phyloP scores from a whole-genome alignment of 2,113 vertebrate species.

The Indicator indicator region DNA sequence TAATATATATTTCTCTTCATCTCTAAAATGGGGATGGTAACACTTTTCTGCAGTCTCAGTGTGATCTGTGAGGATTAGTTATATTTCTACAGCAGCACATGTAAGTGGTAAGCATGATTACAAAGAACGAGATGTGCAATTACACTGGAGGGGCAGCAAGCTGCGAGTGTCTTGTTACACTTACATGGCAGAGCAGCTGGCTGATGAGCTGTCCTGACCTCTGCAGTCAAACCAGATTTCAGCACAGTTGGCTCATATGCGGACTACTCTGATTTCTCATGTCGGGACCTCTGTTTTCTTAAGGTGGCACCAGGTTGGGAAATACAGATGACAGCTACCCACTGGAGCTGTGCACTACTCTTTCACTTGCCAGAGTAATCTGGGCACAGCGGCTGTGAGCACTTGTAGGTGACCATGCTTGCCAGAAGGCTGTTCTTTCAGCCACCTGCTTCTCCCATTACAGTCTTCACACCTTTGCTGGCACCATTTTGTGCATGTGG shows the following conservation, averaged over 20 bases:
- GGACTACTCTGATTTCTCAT: not conserved
- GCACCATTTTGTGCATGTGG: not conserved
- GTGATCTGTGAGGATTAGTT: slow-evolving; percentile 38
- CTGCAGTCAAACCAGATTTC: slow-evolving; percentile 41
- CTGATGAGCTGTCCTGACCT: slow-evolving; percentile 61
- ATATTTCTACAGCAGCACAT: not conserved
- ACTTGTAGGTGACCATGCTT: not conserved
- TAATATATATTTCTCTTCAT: not conserved
- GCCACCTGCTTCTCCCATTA: not conserved
- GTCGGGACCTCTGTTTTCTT: not conserved
- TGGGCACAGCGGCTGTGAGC: not conserved
- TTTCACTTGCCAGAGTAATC: not conserved
- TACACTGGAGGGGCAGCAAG: slow-evolving; percentile 33
- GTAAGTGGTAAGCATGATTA: slow-evolving; percentile 20
- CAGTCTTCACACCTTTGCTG: not conserved
- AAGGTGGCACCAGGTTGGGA: not conserved
- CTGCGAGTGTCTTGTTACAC: slow-evolving; percentile 35
- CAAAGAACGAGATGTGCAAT: slow-evolving; percentile 51
- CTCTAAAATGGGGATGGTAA: not conserved
- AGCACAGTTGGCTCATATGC: slow-evolving; percentile 59
- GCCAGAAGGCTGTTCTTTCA: not conserved
- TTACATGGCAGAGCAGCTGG: slow-evolving; percentile 41
- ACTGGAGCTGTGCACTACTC: not conserved
- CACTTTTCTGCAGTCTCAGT: slow-evolving; percentile 7
- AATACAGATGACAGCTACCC: not conserved